Percentiles rank a stretch among this genome's conserved stretches.
Evolutionary conservation across 2,888 invertebrate species (phyloP).

Genomic region (Drosophila ezoana): DNA sequence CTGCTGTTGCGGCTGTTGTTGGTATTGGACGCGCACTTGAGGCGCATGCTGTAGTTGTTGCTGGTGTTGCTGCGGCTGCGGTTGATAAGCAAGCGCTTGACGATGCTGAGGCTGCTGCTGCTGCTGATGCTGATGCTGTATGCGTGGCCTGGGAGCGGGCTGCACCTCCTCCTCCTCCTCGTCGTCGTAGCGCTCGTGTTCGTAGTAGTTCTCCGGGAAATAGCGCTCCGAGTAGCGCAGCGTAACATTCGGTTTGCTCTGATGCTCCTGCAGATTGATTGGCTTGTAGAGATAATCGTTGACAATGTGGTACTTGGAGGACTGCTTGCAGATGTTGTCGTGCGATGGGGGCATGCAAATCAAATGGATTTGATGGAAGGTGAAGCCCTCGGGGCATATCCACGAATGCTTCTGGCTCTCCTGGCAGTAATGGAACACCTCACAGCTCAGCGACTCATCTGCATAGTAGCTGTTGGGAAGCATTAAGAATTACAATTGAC

Average conservation of each 20-base stretch:
- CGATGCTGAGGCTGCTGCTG: conserved; percentile 68
- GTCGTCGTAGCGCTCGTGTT: conserved; percentile 86
- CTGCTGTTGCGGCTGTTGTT: conserved; percentile 62
- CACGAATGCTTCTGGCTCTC: conserved; percentile 95
- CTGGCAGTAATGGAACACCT: conserved; percentile 97
- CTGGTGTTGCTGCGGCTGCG: conserved; percentile 56
- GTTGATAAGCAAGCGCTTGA: conserved; percentile 50
- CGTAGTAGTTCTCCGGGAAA: conserved; percentile 92
- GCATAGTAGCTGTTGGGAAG: conserved; percentile 89
- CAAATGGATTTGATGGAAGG: conserved; percentile 91
- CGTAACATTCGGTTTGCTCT: conserved; percentile 92
- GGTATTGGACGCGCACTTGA: conserved; percentile 62
- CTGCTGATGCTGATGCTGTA: conserved; percentile 81
- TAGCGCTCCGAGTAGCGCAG: conserved; percentile 93
- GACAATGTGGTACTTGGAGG: conserved; percentile 95
- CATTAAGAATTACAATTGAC: no score
- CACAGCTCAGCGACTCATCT: conserved; percentile 94
- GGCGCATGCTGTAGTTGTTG: conserved; percentile 65
- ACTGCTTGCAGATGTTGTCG: conserved; percentile 95
- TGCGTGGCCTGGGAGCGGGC: conserved; percentile 79
- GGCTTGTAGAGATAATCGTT: conserved; percentile 97
- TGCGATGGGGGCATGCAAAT: conserved; percentile 96
- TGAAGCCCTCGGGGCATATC: conserved; percentile 96
- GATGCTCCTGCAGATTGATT: conserved; percentile 92
- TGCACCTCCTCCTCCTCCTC: conserved; percentile 82